Base-by-base conservation (phyloP, 2,113 vertebrate genomes). In the Paedocypris sp. region DNA sequence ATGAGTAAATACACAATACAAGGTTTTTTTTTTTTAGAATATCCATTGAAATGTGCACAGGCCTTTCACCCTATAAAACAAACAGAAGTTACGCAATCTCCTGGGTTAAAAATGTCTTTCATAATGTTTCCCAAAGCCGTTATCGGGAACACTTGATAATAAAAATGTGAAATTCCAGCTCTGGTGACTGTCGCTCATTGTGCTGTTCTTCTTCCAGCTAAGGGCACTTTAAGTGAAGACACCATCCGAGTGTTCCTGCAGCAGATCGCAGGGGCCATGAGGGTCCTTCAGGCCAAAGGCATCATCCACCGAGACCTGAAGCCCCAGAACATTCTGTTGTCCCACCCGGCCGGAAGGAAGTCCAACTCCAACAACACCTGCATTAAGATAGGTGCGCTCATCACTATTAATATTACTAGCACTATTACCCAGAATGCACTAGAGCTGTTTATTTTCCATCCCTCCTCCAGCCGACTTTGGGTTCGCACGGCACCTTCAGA, bases 231-330 rank as follows among this genome's bases (percentile, higher is more conserved):
- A 29, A 99, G 95, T 2, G 95, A 98, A 79, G 95, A 96, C 81
- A 99, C 95, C 39, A 97, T 99, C 75, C 85, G 93, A 47, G 86
- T 98, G 51, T 99, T 99, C 80, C 88, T 99, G 67, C 93, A 93
- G 81, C 95, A 99, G 82, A 97, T 99, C 5, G 88, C 92, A 0
- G 92, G 93, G 0, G 94, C 95, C 73, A 94, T 99, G 94, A 89
- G 83, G 65, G 83, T 99, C 64, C 75, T 99, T 13, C 90, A 99
- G 69, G 83, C 89, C 77, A 99, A 97, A 73, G 95, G 90, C 60
- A 93, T 99, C 69, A 99, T 99, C 78, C 95, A 99, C 78, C 76
- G 94, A 1, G 94, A 99, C 79, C 82, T 99, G 64, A 99, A 99
- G 67, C 95, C 95, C 0, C 95, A 99, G 83, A 99, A 99, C 70